Percentiles rank a stretch among this genome's conserved stretches.
Evolutionary conservation across 2,888 invertebrate species (phyloP).

Genomic region (Drosophila nigritarsus): DNA sequence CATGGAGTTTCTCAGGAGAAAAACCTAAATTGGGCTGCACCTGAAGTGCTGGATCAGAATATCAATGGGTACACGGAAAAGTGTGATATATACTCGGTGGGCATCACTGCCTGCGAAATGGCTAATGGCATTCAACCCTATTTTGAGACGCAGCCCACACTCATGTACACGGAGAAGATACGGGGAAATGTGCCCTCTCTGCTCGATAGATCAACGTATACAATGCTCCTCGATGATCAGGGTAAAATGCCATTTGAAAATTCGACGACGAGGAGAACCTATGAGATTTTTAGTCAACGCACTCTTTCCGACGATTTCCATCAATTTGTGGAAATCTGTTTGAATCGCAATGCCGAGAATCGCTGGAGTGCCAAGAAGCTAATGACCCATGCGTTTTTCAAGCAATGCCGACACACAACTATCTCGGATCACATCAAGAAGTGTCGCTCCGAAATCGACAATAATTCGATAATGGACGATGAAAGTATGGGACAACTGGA

Average conservation of each 20-base stretch:
- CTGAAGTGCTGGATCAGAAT: slow-evolving; percentile 95
- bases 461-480: slow-evolving; percentile 77
- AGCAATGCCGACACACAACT: slow-evolving; percentile 86
- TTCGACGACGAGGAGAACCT: slow-evolving; percentile 65
- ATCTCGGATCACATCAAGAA: slow-evolving; percentile 82
- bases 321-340: slow-evolving; percentile 90
- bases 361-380: slow-evolving; percentile 90
- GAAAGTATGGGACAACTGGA: slow-evolving; percentile 24
- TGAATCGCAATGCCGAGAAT: slow-evolving; percentile 89
- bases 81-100: slow-evolving; percentile 96
- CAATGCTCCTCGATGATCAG: slow-evolving; percentile 79
- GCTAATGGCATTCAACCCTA: slow-evolving; percentile 96
- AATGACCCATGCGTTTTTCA: slow-evolving; percentile 91
- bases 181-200: slow-evolving; percentile 91
- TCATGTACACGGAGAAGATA: slow-evolving; percentile 95
- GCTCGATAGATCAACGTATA: slow-evolving; percentile 90
- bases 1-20: slow-evolving; percentile 89
- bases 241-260: slow-evolving; percentile 54
- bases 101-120: slow-evolving; percentile 90
- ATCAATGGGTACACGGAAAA: slow-evolving; percentile 94
- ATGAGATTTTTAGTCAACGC: slow-evolving; percentile 87
- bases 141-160: slow-evolving; percentile 92
- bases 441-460: slow-evolving; percentile 75
- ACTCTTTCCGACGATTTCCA: slow-evolving; percentile 92
- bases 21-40: slow-evolving; percentile 95